Base-by-base conservation (phyloP, 2,113 vertebrate species). In the Azemiops feae region DNA sequence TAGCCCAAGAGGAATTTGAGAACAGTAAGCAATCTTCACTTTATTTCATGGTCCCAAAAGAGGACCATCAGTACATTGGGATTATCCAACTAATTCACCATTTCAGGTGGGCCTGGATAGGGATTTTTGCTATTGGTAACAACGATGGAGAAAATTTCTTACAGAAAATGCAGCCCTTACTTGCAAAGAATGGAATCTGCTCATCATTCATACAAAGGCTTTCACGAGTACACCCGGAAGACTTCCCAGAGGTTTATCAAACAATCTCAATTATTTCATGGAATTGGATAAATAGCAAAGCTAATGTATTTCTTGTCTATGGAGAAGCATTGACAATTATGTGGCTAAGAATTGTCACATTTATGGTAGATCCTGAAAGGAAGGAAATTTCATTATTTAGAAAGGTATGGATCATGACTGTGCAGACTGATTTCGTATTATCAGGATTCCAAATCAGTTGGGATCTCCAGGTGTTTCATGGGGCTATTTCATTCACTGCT, bases 401-500 rank as follows among this genome's bases (percentile, higher is more conserved):
- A 14, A 91, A 52, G 45, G 88, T 93, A 20, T 93, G 92, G 53
- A 89, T 93, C 5, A 25, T 86, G 20, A 89, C 88, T 34, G 18
- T 43, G 1, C 88, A 89, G 54, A 39, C 52, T 10, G 88, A 93
- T 34, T 85, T 89, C 18, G 16, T 34, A 25, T 16, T 52, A 34
- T 5, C 12, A 0, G 11, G 50, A 1, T 0, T 88, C 3, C 14
- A 25, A 22, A 7, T 16, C 1, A 0, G 1, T 0, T 54, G 25
- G 11, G 52, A 55, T 55, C 25, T 89, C 3, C 14, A 85, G 2
- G 3, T 89, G 7, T 89, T 89, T 52, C 25, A 92, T 9, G 92
- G 92, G 20, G 20, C 87, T 12, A 25, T 92, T 89, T 81, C 39
- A 18, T 85, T 92, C 11, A 4, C 25, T 0, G 8, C 57, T n/a